A percentile compares a stretch with the other conserved stretches of the same genome.
Evolutionary conservation across 2,113 vertebrate species (phyloP).

Genomic region (Pterocles burchelli): DNA sequence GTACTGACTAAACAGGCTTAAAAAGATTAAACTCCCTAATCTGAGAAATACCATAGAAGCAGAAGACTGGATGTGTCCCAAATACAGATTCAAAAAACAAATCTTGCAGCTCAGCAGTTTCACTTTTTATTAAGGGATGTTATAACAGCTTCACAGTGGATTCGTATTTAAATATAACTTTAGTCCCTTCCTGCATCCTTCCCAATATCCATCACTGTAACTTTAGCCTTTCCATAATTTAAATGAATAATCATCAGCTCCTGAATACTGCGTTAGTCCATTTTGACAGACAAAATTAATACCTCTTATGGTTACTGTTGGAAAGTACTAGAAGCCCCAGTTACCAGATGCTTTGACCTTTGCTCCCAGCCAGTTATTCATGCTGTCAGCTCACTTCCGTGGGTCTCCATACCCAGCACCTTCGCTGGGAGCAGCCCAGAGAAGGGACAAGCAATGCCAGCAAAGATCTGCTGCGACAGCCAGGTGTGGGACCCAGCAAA

Average conservation of each 20-base stretch:
- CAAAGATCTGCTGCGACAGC: not conserved
- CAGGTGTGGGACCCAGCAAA: fast-evolving
- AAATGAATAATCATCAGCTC: conserved; percentile 56
- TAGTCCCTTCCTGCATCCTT: conserved; percentile 30
- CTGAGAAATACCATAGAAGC: not conserved
- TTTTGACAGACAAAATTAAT: conserved; percentile 63
- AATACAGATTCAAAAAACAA: conserved; percentile 31
- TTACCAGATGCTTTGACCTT: conserved; percentile 1
- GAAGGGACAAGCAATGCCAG: fast-evolving
- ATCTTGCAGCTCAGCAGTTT: conserved; percentile 45
- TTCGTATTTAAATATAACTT: conserved; percentile 47
- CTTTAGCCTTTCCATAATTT: conserved; percentile 55
- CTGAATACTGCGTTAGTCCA: conserved; percentile 28
- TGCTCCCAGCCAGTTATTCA: not conserved
- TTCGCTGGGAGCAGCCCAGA: fast-evolving
- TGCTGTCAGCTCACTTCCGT: not conserved
- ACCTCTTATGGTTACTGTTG: not conserved
- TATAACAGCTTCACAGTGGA: conserved; percentile 44
- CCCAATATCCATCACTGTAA: conserved; percentile 54
- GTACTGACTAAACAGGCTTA: not conserved
- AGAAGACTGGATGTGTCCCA: not conserved
- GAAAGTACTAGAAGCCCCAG: conserved; percentile 15
- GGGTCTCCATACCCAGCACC: not conserved
- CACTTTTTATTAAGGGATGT: not conserved
- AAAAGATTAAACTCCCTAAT: conserved; percentile 1